phyloP scores from a whole-genome alignment of 1,140 invertebrate genomes.

The Trachymyrmex septentrionalis region DNA sequence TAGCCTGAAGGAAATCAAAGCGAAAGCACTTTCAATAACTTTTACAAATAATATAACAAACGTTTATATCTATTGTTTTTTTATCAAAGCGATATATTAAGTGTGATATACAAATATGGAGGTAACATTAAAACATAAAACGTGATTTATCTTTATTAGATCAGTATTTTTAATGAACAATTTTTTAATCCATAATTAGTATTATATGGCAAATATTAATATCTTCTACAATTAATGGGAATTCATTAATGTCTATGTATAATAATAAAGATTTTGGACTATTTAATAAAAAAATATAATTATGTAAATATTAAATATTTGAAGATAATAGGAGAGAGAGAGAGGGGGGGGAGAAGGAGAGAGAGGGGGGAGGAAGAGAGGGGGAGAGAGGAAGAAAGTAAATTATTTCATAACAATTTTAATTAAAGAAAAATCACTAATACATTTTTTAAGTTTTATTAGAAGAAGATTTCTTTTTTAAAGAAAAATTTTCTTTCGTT shows the following conservation, averaged over 20 bases:
- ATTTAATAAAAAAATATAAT: slow-evolving; percentile 12
- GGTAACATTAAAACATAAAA: slow-evolving; percentile 6
- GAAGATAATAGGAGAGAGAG: slow-evolving; percentile 1
- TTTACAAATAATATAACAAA: slow-evolving; percentile 29
- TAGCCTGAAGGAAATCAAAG: not conserved
- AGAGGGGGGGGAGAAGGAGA: slow-evolving; percentile 3
- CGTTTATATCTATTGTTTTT: not conserved
- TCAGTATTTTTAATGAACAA: slow-evolving; percentile 4
- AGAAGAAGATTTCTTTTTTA: not conserved
- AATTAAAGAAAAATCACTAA: not conserved
- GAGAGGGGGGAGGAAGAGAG: slow-evolving; percentile 6
- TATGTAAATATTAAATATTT: not conserved
- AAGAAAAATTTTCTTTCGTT: not conserved
- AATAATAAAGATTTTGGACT: not conserved
- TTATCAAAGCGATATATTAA: not conserved
- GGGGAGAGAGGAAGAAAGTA: not conserved
- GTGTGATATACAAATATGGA: not conserved
- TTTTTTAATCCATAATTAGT: not conserved
- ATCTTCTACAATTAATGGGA: not conserved
- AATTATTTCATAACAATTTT: not conserved
- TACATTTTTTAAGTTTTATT: not conserved
- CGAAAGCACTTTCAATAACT: not conserved
- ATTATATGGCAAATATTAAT: not conserved
- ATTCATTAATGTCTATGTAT: not conserved
- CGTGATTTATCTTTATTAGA: not conserved